These are phyloP conservation scores for Megaustenia siamemsis DNA, from an alignment of 2,888 invertebrate genomes.

Conservation along the genomic window DNA sequence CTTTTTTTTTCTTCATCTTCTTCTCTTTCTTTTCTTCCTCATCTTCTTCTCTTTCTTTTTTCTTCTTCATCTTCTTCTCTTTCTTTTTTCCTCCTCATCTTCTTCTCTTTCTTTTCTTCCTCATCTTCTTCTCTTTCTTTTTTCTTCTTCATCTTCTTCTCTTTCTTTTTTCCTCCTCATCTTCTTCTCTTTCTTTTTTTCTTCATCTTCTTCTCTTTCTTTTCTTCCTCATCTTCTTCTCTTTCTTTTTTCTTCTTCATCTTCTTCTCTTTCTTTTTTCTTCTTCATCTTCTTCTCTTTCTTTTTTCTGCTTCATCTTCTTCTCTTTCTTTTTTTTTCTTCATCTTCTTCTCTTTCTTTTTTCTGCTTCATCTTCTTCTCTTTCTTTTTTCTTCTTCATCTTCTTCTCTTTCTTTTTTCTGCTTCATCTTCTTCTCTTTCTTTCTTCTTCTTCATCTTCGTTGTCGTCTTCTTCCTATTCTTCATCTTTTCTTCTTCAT, in stretches of 20 bases:
- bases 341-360: not conserved
- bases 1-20: not conserved
- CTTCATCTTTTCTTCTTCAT: too few relatives aligned
- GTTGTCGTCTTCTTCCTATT: too few relatives aligned
- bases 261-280: constrained; percentile 1
- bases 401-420: not conserved
- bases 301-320: not conserved
- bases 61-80: not conserved
- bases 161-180: constrained; percentile 5
- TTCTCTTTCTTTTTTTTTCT: not conserved
- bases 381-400: not conserved
- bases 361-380: not conserved
- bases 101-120: too few relatives aligned
- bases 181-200: too few relatives aligned
- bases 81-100: too few relatives aligned
- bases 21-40: not conserved
- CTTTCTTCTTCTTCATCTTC: not conserved
- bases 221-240: too few relatives aligned
- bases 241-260: not conserved
- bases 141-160: constrained; percentile 19
- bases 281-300: not conserved
- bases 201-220: too few relatives aligned
- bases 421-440: not conserved
- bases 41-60: too few relatives aligned
- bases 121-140: too few relatives aligned